phyloP scores from a whole-genome alignment of 2,797 vertebrate species.

The Agapornis canus region DNA sequence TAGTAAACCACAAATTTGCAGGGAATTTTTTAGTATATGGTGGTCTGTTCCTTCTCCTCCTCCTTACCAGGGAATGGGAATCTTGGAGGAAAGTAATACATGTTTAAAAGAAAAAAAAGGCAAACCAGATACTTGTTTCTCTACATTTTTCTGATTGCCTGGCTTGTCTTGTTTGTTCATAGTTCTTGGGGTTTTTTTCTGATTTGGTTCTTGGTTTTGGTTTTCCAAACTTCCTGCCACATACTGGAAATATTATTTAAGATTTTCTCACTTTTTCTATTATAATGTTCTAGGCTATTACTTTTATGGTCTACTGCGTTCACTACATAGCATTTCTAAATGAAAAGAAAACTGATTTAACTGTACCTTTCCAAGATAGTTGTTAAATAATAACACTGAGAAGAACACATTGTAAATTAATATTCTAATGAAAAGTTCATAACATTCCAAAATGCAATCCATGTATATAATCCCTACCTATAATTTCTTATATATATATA shows the following conservation, averaged over 20 bases:
- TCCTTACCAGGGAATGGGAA: neutral
- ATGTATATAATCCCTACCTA: neutral
- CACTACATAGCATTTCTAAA: neutral
- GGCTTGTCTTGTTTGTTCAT: neutral
- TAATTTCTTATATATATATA: neutral
- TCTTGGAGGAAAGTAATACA: neutral
- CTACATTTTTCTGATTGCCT: neutral
- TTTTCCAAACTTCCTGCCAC: neutral
- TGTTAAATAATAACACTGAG: neutral
- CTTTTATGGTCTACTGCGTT: neutral
- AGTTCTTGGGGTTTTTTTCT: neutral
- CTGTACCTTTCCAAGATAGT: neutral
- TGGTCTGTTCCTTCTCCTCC: neutral
- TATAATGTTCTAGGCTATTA: neutral
- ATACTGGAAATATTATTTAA: neutral
- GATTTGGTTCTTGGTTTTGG: neutral
- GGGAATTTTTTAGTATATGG: neutral
- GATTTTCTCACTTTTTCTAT: neutral
- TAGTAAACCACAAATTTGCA: neutral
- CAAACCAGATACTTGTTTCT: neutral
- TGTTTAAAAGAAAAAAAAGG: neutral
- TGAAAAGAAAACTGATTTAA: neutral
- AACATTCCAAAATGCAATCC: neutral
- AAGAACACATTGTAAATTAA: neutral
- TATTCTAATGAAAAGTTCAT: neutral